Evolutionary conservation across 2,888 invertebrate genomes (phyloP).

Genomic region (Drosophila peninsularis): DNA sequence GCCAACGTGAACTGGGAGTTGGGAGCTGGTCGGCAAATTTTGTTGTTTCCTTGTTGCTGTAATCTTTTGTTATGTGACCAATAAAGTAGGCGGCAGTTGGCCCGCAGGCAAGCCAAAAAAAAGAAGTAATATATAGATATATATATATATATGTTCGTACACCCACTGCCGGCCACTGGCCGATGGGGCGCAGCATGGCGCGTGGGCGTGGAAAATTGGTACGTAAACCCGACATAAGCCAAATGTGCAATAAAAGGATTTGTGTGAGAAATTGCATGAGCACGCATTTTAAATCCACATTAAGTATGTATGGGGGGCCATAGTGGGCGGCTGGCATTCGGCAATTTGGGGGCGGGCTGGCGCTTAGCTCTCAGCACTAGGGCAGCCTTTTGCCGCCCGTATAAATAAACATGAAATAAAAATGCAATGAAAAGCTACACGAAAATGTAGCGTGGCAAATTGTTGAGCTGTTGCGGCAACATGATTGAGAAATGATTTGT

Average conservation of each 20-base stretch:
- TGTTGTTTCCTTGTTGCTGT: slow-evolving; percentile 56
- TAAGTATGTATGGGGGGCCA: slow-evolving; percentile 64
- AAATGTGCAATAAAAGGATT: slow-evolving; percentile 81
- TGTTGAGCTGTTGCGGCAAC: slow-evolving; percentile 53
- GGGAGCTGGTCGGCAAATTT: slow-evolving; percentile 47
- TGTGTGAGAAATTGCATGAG: slow-evolving; percentile 80
- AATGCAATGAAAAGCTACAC: slow-evolving; percentile 5
- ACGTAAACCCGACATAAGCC: slow-evolving; percentile 78
- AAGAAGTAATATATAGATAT: slow-evolving; percentile 23
- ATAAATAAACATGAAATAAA: slow-evolving; percentile 68
- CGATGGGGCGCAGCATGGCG: slow-evolving; percentile 1
- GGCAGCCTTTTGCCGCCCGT: slow-evolving; percentile 15
- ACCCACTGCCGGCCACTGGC: slow-evolving; percentile 39
- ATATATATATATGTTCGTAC: slow-evolving; percentile 40
- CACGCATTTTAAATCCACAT: slow-evolving; percentile 80
- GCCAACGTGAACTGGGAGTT: slow-evolving; percentile 15
- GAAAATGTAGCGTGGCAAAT: slow-evolving; percentile 46
- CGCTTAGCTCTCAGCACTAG: slow-evolving; percentile 16
- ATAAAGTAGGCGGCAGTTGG: slow-evolving; percentile 76
- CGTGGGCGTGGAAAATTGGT: slow-evolving; percentile 66
- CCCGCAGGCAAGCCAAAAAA: slow-evolving; percentile 51
- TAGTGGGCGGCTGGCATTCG: slow-evolving; percentile 29
- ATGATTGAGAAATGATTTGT: slow-evolving; percentile 67
- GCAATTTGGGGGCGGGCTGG: slow-evolving; percentile 1
- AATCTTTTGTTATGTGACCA: slow-evolving; percentile 81